Percentiles rank a stretch among this genome's conserved stretches.
These are phyloP conservation scores for Cheilosia soror DNA, from an alignment of 2,888 invertebrate species.

Conservation along the genomic window DNA sequence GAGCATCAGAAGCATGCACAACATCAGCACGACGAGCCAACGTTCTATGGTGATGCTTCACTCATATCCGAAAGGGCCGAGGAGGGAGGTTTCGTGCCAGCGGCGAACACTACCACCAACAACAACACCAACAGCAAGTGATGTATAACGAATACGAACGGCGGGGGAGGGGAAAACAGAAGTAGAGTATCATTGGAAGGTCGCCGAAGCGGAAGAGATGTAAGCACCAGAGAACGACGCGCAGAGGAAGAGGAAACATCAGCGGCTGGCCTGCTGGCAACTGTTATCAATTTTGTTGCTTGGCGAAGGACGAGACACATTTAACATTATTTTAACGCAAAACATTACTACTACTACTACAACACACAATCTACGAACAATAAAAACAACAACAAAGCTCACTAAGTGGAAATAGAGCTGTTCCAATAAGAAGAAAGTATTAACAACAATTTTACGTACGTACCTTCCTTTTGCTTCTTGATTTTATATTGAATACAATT, in stretches of 20 bases:
- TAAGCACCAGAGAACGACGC: conserved; percentile 61
- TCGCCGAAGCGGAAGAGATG: conserved; percentile 37
- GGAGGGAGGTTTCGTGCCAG: conserved; percentile 62
- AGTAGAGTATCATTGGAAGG: conserved; percentile 64
- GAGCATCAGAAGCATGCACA: conserved; percentile 72
- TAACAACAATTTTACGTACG: conserved; percentile 62
- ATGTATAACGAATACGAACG: conserved; percentile 59
- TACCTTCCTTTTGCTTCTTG: conserved; percentile 16
- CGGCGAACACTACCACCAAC: conserved; percentile 50
- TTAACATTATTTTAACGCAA: conserved; percentile 53
- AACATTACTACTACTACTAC: conserved; percentile 58
- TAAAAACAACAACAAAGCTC: conserved; percentile 22
- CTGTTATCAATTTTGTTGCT: conserved; percentile 79
- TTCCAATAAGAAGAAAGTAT: conserved; percentile 49
- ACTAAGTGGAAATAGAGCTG: conserved; percentile 20
- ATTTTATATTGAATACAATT: background rate
- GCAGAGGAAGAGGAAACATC: conserved; percentile 48
- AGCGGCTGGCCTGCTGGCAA: conserved; percentile 70
- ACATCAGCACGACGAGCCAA: conserved; percentile 81
- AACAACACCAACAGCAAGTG: conserved; percentile 70
- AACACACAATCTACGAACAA: conserved; percentile 52
- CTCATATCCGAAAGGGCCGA: conserved; percentile 71
- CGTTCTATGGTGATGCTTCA: conserved; percentile 82
- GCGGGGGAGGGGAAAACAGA: conserved; percentile 21
- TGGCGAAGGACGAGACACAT: conserved; percentile 80